Evolutionary conservation across 2,888 invertebrate species (phyloP).

Genomic region (Tachina grossa): DNA sequence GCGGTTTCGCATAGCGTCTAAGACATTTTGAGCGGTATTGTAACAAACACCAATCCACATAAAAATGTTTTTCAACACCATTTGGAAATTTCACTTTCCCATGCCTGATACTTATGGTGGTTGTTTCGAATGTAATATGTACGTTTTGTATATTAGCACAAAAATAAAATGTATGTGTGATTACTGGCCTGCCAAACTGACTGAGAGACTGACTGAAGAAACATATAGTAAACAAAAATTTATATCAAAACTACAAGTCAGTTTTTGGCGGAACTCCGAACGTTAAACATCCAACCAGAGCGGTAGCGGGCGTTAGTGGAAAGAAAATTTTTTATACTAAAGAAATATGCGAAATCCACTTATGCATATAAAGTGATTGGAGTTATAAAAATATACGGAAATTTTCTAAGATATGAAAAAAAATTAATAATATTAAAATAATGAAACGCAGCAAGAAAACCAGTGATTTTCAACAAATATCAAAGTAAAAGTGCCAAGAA

Average conservation of each 20-base stretch:
- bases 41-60: background rate
- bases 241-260: constrained; percentile 78
- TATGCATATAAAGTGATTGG: background rate
- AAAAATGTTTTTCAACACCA: background rate
- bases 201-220: constrained; percentile 9
- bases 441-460: background rate
- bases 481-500: constrained; percentile 31
- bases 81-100: background rate
- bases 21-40: too few relatives aligned
- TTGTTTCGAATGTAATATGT: constrained; percentile 48
- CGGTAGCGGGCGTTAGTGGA: constrained; percentile 42
- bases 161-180: constrained; percentile 42
- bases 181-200: constrained; percentile 15
- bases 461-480: constrained; percentile 41
- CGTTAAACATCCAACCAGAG: constrained; percentile 68
- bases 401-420: constrained; percentile 27
- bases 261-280: constrained; percentile 81
- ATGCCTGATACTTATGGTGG: constrained; percentile 57
- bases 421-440: constrained; percentile 11
- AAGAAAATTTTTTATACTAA: constrained; percentile 15
- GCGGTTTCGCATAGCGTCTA: too few relatives aligned
- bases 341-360: constrained; percentile 44
- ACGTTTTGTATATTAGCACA: constrained; percentile 54
- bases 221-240: constrained; percentile 76
- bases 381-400: constrained; percentile 35